Percentiles rank a stretch among this genome's conserved stretches.
Evolutionary conservation across 1,140 invertebrate genomes (phyloP).

Genomic region (Drosophila suzukii): DNA sequence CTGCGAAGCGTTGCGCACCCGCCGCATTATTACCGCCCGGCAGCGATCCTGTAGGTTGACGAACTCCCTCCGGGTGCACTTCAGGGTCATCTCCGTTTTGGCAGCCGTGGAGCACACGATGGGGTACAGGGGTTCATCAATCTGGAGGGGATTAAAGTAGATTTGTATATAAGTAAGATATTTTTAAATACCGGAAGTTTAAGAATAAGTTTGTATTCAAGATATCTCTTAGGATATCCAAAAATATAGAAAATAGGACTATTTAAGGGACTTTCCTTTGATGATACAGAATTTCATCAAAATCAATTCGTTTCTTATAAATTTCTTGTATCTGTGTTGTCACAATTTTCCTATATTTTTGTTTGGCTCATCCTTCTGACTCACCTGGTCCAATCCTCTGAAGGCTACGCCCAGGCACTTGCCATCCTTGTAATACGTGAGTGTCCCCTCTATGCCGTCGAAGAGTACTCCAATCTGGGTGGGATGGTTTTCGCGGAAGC

Average conservation of each 20-base stretch:
- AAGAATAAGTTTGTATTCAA: too few relatives aligned
- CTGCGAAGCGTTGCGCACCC: constrained; percentile 81
- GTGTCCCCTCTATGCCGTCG: constrained; percentile 88
- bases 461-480: constrained; percentile 89
- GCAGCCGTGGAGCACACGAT: constrained; percentile 90
- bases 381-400: constrained; percentile 86
- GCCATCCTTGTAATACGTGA: constrained; percentile 91
- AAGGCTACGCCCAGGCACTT: constrained; percentile 87
- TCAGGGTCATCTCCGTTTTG: constrained; percentile 90
- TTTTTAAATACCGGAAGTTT: too few relatives aligned
- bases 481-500: constrained; percentile 89
- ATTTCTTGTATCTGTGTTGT: too few relatives aligned
- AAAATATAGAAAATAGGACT: too few relatives aligned
- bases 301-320: too few relatives aligned
- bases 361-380: constrained; percentile 14
- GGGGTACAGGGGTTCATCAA: constrained; percentile 88
- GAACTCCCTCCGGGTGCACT: constrained; percentile 87
- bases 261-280: too few relatives aligned
- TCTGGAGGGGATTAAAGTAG: constrained; percentile 26
- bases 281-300: too few relatives aligned
- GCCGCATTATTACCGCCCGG: constrained; percentile 86
- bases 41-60: constrained; percentile 89
- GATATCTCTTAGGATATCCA: too few relatives aligned
- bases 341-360: too few relatives aligned
- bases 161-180: too few relatives aligned